A percentile compares a stretch with the other conserved stretches of the same genome.
These are phyloP conservation scores for Orgyia antiqua DNA, from an alignment of 2,888 invertebrate species.

Conservation along the genomic window DNA sequence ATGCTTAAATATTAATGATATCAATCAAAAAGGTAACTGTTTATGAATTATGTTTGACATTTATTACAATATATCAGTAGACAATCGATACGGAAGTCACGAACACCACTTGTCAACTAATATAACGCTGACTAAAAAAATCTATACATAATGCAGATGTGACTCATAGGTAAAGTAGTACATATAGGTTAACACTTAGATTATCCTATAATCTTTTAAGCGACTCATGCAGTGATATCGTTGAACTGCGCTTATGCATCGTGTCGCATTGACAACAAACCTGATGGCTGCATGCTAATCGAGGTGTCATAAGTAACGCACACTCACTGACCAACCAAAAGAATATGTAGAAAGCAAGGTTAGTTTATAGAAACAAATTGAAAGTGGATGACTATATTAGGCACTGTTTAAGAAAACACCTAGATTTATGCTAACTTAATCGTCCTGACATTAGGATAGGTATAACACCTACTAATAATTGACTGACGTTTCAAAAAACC, in stretches of 20 bases:
- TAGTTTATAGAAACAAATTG: constrained; percentile 11
- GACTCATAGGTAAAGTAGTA: too few species aligned
- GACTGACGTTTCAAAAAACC: too few species aligned
- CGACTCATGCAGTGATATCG: constrained; percentile 44
- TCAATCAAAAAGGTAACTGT: too few species aligned
- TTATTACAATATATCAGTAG: not conserved
- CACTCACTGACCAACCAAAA: constrained; percentile 23
- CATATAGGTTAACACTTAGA: constrained; percentile 2
- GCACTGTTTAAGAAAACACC: too few species aligned
- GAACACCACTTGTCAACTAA: constrained; percentile 1
- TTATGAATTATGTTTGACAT: too few species aligned
- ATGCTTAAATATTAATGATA: not conserved
- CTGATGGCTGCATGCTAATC: constrained; percentile 41
- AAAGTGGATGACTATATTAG: constrained; percentile 26
- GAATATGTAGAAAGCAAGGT: constrained; percentile 30
- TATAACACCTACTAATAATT: too few species aligned
- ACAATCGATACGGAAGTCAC: constrained; percentile 7
- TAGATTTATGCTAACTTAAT: too few species aligned
- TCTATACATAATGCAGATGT: too few species aligned
- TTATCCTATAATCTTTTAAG: constrained; percentile 38
- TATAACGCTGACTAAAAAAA: not conserved
- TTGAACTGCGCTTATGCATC: constrained; percentile 38
- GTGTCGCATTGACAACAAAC: constrained; percentile 28
- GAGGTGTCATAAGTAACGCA: constrained; percentile 26
- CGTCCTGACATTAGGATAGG: too few species aligned